phyloP scores from a whole-genome alignment of 2,113 vertebrate genomes.

The Pungitius pungitius region DNA sequence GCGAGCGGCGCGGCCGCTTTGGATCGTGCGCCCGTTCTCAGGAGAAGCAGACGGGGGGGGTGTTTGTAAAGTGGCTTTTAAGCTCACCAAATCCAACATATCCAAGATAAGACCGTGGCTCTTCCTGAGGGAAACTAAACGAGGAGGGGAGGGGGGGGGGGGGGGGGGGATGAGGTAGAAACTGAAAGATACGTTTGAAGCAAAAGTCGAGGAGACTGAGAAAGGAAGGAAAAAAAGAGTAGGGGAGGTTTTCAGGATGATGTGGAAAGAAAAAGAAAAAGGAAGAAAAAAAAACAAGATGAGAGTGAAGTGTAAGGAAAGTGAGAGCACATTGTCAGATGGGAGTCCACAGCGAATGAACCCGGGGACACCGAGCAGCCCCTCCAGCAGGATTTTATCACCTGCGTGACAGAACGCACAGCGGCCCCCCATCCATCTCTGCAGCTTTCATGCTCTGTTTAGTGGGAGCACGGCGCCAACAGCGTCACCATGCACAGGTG shows the following conservation, averaged over 20 bases:
- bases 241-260: neutral
- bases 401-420: constrained; percentile 68
- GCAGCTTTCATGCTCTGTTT: constrained; percentile 25
- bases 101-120: constrained; percentile 74
- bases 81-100: constrained; percentile 76
- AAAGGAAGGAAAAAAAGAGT: constrained; percentile 5
- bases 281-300: constrained; percentile 1
- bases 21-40: constrained; percentile 48
- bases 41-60: constrained; percentile 54
- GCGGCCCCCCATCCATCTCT: constrained; percentile 47
- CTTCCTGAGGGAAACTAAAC: constrained; percentile 58
- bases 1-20: constrained; percentile 47
- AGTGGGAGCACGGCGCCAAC: neutral
- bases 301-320: constrained; percentile 35
- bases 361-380: constrained; percentile 43
- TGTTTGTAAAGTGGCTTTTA: constrained; percentile 75
- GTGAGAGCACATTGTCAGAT: constrained; percentile 44
- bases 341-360: constrained; percentile 51
- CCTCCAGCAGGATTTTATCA: constrained; percentile 65
- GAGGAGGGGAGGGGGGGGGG: constrained; percentile 29
- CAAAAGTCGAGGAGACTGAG: constrained; percentile 33
- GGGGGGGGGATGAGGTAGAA: constrained; percentile 51
- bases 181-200: constrained; percentile 26
- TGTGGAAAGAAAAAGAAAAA: neutral
- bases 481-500: too few relatives aligned